Base-by-base conservation (phyloP, 2,888 invertebrate genomes). In the Caenorhabditis japonica region DNA sequence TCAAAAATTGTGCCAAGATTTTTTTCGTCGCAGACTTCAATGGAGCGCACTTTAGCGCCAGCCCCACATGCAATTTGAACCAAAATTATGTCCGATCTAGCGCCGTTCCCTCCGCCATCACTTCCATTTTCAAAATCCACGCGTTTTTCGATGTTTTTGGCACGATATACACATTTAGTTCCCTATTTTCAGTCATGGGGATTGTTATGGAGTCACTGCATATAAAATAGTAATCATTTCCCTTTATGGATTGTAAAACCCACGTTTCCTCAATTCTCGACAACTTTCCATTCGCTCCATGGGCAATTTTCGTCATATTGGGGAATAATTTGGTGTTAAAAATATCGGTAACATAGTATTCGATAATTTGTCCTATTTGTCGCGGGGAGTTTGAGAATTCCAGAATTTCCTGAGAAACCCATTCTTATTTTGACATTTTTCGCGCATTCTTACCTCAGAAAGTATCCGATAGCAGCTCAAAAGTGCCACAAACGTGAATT, bases 81-180 rank as follows among this genome's bases (percentile, higher is more conserved):
- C n/a, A n/a, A n/a, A n/a, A n/a, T n/a, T n/a, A 30, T 10, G 10
- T 30, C 30, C 30, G 10, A 30, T 30, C 10, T 10, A 30, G 30
- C 10, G 30, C 5, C n/a, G n/a, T n/a, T n/a, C n/a, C n/a, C 38
- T 30, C 34, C 25, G 25, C 15, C 41, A 41, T 60, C 21, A 60
- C 49, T 19, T 15, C 33, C 49, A 60, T 51, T 15, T 49, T 49
- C 33, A 60, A 10, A 41, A 51, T 60, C 59, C 59, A 60, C 23
- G 39, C 12, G 1, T 21, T 43, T 19, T 38, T 30, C n/a, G 10
- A 0, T 12, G 3, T 38, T 39, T 12, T 10, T 13, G 59, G 49
- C 21, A 51, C 38, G 0, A 60, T 2, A 15, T 19, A 60, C 3
- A 49, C 33, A 21, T 41, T 25, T 13, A 60, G 33, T 8, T 60